These are phyloP conservation scores for Habroteleia sp. DNA, from an alignment of 2,888 invertebrate species.

Conservation along the genomic window DNA sequence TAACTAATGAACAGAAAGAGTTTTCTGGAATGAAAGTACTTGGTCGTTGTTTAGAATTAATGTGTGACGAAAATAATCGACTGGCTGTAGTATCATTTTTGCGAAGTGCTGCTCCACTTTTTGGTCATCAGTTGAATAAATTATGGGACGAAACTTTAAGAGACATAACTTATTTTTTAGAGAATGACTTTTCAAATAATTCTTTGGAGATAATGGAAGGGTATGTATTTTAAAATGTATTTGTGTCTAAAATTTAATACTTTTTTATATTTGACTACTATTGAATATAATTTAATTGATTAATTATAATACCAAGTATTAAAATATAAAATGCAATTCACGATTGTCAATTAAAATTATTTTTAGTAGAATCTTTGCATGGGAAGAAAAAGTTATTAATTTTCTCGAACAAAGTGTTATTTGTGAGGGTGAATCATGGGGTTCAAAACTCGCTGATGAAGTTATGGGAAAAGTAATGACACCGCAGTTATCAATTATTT, in stretches of 20 bases:
- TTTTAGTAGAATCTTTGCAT: slow-evolving; percentile 66
- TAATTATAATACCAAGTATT: too few relatives aligned
- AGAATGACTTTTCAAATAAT: slow-evolving; percentile 58
- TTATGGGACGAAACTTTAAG: slow-evolving; percentile 72
- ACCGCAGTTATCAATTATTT: slow-evolving; percentile 67
- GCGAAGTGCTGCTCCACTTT: slow-evolving; percentile 71
- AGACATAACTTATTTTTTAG: slow-evolving; percentile 68
- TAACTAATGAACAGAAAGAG: slow-evolving; percentile 67
- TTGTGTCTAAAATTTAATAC: slow-evolving; percentile 2
- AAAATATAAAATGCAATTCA: too few relatives aligned
- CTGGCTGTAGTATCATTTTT: slow-evolving; percentile 70
- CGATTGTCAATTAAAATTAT: slow-evolving; percentile 10
- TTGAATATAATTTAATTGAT: too few relatives aligned
- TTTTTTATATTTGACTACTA: too few relatives aligned
- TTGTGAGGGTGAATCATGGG: slow-evolving; percentile 74
- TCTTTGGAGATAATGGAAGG: slow-evolving; percentile 45
- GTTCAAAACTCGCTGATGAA: slow-evolving; percentile 72
- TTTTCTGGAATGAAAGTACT: slow-evolving; percentile 74
- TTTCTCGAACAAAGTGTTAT: slow-evolving; percentile 74
- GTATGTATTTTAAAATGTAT: slow-evolving; percentile 41
- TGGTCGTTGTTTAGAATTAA: slow-evolving; percentile 73
- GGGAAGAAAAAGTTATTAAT: slow-evolving; percentile 74
- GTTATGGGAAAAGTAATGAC: slow-evolving; percentile 65
- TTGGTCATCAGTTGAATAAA: slow-evolving; percentile 72
- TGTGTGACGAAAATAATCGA: slow-evolving; percentile 70